Evolutionary conservation across 2,113 vertebrate genomes (phyloP).

Genomic region (Uria aalge): DNA sequence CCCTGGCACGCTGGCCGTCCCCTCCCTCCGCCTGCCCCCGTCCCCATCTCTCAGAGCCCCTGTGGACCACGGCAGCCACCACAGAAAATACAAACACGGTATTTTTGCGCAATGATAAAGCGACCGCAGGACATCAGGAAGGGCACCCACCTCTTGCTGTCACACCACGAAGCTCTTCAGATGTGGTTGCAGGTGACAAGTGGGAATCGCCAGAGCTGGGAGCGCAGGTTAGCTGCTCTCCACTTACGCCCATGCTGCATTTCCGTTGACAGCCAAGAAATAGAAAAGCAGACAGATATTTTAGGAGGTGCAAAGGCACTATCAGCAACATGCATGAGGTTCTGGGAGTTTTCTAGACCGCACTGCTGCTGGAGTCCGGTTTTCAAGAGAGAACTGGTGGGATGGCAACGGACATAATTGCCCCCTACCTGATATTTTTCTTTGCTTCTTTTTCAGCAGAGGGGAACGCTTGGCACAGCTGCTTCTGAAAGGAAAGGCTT

Average conservation of each 20-base stretch:
- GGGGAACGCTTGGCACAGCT: background rate
- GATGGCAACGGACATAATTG: background rate
- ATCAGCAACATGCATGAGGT: background rate
- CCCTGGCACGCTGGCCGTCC: accelerated
- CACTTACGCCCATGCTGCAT: background rate
- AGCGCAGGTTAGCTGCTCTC: background rate
- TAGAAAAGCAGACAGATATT: background rate
- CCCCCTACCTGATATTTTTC: background rate
- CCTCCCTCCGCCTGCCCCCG: background rate
- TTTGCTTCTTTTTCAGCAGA: background rate
- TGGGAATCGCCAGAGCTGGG: background rate
- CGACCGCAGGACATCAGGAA: background rate
- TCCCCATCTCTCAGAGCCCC: background rate
- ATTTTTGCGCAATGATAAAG: background rate
- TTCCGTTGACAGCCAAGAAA: background rate
- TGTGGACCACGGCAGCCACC: background rate
- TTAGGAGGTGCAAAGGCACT: background rate
- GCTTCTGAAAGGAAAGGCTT: background rate
- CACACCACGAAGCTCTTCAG: background rate
- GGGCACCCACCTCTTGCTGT: background rate
- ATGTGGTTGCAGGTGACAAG: background rate
- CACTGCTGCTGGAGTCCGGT: background rate
- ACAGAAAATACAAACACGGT: background rate
- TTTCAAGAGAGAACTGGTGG: background rate
- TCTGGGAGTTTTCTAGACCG: background rate